Percentiles rank a stretch among this genome's conserved stretches.
Evolutionary conservation across 2,113 vertebrate species (phyloP).

Genomic region (Ptilonorhynchus violaceus): DNA sequence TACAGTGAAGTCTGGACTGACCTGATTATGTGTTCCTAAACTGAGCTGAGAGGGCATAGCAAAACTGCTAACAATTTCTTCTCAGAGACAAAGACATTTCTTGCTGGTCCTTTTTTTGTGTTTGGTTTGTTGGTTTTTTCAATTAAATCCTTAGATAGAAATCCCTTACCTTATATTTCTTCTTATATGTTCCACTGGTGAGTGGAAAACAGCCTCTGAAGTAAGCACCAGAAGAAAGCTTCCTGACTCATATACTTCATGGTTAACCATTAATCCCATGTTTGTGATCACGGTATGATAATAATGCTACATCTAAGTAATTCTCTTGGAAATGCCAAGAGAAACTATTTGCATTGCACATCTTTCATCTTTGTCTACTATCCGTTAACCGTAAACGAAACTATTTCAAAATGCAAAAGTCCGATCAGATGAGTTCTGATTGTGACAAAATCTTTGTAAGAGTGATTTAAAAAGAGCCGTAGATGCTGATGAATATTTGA

Average conservation of each 20-base stretch:
- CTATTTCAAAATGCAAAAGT: background rate
- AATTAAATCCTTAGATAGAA: background rate
- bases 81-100: background rate
- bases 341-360: background rate
- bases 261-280: background rate
- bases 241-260: background rate
- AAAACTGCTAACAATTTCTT: background rate
- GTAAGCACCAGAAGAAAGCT: background rate
- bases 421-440: background rate
- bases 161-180: background rate
- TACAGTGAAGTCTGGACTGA: background rate
- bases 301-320: background rate
- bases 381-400: background rate
- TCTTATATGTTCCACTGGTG: background rate
- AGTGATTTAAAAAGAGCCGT: background rate
- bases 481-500: background rate
- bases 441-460: background rate
- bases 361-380: background rate
- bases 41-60: background rate
- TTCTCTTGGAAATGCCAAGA: background rate
- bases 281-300: background rate
- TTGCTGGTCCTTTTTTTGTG: background rate
- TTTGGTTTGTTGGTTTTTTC: background rate
- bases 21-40: background rate
- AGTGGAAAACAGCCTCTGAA: background rate